phyloP scores from a whole-genome alignment of 2,888 invertebrate species.

The Leucophenga montana region DNA sequence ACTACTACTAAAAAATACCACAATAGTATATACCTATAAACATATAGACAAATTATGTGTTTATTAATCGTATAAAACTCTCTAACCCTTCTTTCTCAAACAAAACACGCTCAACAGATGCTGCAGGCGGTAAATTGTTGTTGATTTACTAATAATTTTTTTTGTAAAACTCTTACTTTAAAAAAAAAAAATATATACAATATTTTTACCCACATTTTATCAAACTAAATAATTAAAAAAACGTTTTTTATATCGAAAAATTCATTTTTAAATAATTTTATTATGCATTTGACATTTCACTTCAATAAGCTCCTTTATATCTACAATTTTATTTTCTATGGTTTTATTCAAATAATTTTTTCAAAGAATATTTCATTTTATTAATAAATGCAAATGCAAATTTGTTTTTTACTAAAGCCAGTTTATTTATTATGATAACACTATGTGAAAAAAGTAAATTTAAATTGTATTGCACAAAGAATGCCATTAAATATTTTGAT shows the following conservation, averaged over 20 bases:
- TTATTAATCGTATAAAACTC: slow-evolving; percentile 52
- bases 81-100: slow-evolving; percentile 54
- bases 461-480: too few species aligned
- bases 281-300: neutral
- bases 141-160: slow-evolving; percentile 27
- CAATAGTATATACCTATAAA: slow-evolving; percentile 32
- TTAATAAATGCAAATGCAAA: too few species aligned
- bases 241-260: neutral
- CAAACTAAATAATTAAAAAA: neutral
- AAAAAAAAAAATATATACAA: slow-evolving; percentile 21
- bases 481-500: too few species aligned
- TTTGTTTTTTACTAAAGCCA: too few species aligned
- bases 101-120: slow-evolving; percentile 69
- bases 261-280: neutral
- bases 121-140: slow-evolving; percentile 69
- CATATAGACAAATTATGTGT: slow-evolving; percentile 38
- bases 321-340: neutral
- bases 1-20: slow-evolving; percentile 27
- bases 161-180: neutral
- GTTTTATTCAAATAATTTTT: neutral
- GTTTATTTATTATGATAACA: too few species aligned
- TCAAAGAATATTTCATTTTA: too few species aligned
- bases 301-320: neutral
- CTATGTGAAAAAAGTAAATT: too few species aligned
- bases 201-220: slow-evolving; percentile 3